Evolutionary conservation across 2,888 invertebrate genomes (phyloP), one percentile per base, ranked within the genome.

Genomic region (Acholoe squamosa): DNA sequence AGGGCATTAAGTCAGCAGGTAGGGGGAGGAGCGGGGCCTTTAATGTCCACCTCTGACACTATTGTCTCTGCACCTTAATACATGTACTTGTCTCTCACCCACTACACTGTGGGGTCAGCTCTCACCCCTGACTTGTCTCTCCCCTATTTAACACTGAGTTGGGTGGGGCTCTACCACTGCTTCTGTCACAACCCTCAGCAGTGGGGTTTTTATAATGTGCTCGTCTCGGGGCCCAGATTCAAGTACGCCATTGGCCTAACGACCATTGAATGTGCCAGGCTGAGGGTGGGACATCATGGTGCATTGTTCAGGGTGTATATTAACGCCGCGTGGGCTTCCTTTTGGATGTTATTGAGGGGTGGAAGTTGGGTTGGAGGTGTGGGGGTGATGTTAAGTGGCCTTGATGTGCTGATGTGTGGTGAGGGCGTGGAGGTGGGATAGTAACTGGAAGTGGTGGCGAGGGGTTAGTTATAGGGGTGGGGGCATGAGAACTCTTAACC

Each of bases 251-350:
- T 16, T 43, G 43, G 80, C 3, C 80, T 80, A 80, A 43, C 43
- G 80, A 80, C 80, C 43, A 34, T 80, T 80, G 22, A 80, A 80
- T 80, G 80, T 80, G 33, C 54, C 86, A 31, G 28, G 16, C 52
- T 52, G 16, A 54, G 52, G 86, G 19, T 22, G 10, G 54, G 86
- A 86, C 86, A 86, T 86, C 86, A 86, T 86, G 86, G 86, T 56
- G 28, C 56, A 86, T 86, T 86, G 86, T 86, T n/a, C 19, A 10
- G 22, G 54, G 54, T 52, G 54, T 86, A 86, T 86, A 86, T 86
- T 86, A 86, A 86, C 80, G 33, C 43, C 33, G 25, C 80, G 16
- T 14, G 80, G 80, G 80, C 19, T 25, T 33, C 34, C 34, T 80
- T 80, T 43, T 61, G n/a, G 22, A 14, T 7, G 1, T 3, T 19